These are phyloP conservation scores for Sisyra nigra DNA, from an alignment of 2,888 invertebrate species.

Conservation along the genomic window DNA sequence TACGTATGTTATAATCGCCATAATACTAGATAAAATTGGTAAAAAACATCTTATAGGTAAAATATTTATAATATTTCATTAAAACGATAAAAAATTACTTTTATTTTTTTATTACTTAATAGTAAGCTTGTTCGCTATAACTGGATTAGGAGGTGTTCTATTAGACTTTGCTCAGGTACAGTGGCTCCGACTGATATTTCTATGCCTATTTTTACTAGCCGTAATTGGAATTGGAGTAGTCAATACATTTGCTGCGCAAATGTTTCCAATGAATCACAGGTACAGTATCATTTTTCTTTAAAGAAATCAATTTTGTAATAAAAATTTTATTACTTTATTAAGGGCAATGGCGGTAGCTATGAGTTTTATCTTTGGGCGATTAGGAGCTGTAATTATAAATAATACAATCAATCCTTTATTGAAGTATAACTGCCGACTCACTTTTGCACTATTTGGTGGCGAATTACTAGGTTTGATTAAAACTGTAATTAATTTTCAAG, in stretches of 20 bases:
- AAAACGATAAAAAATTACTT: neutral
- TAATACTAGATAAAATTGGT: conserved; percentile 31
- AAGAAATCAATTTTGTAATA: neutral
- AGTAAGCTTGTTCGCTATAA: conserved; percentile 16
- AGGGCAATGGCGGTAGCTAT: conserved; percentile 35
- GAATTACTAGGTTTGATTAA: conserved; percentile 22
- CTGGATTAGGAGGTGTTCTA: conserved; percentile 20
- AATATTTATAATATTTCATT: no score
- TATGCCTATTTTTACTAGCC: conserved; percentile 21
- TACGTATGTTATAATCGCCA: conserved; percentile 22
- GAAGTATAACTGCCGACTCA: conserved; percentile 26
- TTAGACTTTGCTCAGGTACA: conserved; percentile 15
- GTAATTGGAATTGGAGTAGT: conserved; percentile 22
- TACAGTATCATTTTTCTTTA: conserved; percentile 1
- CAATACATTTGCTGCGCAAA: conserved; percentile 25
- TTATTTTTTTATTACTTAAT: neutral
- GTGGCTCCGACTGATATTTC: conserved; percentile 17
- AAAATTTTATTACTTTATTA: no score
- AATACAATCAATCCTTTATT: conserved; percentile 28
- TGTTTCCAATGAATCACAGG: conserved; percentile 23
- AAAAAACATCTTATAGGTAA: conserved; percentile 38
- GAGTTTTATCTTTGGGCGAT: conserved; percentile 33
- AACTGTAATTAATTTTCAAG: neutral
- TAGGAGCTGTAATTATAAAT: conserved; percentile 31
- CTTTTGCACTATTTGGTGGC: conserved; percentile 24